Evolutionary conservation across 1,140 invertebrate genomes (phyloP), one percentile per base, ranked within the genome.

Genomic region (Eubasilissa regina): DNA sequence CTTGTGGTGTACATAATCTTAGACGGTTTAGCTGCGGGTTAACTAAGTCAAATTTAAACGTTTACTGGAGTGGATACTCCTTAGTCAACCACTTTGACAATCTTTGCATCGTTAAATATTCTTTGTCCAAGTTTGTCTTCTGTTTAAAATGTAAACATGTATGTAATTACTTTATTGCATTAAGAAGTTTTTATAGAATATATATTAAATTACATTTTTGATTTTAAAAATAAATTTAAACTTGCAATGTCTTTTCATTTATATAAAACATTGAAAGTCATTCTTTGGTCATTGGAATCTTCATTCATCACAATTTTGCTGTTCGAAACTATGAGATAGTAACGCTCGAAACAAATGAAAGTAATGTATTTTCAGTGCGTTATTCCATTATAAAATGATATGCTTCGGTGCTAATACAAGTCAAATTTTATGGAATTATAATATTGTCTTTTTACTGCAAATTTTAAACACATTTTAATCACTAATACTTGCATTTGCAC

Each of bases 131-230:
- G 43, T n/a, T 66, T 10, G 35, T 44, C 62, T 66, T 17, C 17
- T 25, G 45, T 19, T 51, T 12, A 17, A 25, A 51, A 48, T 70
- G 66, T 70, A 70, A 70, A 70, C 15, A 70, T 70, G 45, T 70
- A 70, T 70, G 45, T 70, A 70, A 48, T 70, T 51, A 70, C 35
- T n/a, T 64, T 21, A 64, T 64, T 64, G 9, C 13, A 58, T 66
- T 66, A 66, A 44, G 35, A n/a, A 17, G 35, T 66, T 66, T 66
- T 66, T 66, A 66, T 44, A 44, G 62, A 13, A n/a, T 66, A 43
- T 66, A 44, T 66, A 10, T 58, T 21, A 58, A 58, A 58, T 19
- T 19, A 13, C 25, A 35, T 35, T 6, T 35, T 3, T 35, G 25
- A 35, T 35, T 35, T 35, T 3, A 35, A 35, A 35, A 35, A 35